Evolutionary conservation across 2,797 vertebrate species (phyloP).

Genomic region (Coendou prehensilis): DNA sequence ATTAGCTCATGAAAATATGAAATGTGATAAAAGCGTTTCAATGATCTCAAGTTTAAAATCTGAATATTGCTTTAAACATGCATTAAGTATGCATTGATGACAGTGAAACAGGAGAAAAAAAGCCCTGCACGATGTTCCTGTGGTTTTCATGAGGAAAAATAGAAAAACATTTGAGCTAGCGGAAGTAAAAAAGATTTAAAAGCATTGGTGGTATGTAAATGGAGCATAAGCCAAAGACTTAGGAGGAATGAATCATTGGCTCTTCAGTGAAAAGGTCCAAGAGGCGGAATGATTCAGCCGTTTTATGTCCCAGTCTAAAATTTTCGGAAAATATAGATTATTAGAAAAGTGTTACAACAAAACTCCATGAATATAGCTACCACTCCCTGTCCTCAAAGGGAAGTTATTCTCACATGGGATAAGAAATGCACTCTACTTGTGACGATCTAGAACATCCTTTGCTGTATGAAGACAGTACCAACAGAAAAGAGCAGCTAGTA

Average conservation of each 20-base stretch:
- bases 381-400: not conserved
- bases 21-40: constrained; percentile 42
- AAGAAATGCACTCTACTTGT: not conserved
- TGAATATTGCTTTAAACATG: constrained; percentile 36
- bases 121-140: not conserved
- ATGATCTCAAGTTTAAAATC: constrained; percentile 23
- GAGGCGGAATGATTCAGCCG: not conserved
- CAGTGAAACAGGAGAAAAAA: not conserved
- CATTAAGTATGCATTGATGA: not conserved
- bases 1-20: not conserved
- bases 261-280: not conserved
- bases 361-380: not conserved
- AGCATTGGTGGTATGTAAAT: not conserved
- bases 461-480: not conserved
- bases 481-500: not conserved
- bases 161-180: constrained; percentile 30
- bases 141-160: constrained; percentile 3
- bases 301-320: not conserved
- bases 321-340: not conserved
- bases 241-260: not conserved
- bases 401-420: not conserved
- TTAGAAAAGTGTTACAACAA: not conserved
- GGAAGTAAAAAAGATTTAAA: not conserved
- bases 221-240: not conserved
- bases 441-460: not conserved